Evolutionary conservation across 2,797 vertebrate species (phyloP).

Genomic region (Hirundo rustica): DNA sequence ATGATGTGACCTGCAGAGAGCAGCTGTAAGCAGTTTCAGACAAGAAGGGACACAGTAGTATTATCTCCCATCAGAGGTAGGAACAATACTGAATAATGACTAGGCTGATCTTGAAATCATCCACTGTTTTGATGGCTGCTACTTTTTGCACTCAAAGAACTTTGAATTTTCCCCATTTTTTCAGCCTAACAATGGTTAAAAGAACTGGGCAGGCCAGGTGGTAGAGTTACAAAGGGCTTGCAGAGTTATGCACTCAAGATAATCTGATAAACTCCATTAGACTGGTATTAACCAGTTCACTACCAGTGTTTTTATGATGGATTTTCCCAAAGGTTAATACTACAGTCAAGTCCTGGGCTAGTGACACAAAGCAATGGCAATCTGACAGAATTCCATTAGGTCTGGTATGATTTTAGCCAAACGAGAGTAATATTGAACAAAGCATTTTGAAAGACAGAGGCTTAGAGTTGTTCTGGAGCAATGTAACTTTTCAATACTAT

Average conservation of each 20-base stretch:
- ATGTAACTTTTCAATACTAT: neutral
- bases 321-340: neutral
- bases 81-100: neutral
- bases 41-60: neutral
- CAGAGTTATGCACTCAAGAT: neutral
- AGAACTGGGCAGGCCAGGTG: neutral
- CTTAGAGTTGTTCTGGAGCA: neutral
- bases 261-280: slow-evolving; percentile 1
- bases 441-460: neutral
- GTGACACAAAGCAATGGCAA: neutral
- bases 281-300: neutral
- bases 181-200: neutral
- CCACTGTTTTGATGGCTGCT: neutral
- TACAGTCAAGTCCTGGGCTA: neutral
- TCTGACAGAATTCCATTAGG: neutral
- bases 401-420: neutral
- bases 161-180: neutral
- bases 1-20: neutral
- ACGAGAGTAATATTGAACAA: neutral
- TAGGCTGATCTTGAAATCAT: neutral
- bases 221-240: neutral
- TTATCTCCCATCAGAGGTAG: neutral
- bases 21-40: neutral
- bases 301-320: neutral
- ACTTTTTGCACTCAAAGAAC: neutral